Conservation (phyloP, 1,140 invertebrate species). For the Drosophila quadrilineata region DNA sequence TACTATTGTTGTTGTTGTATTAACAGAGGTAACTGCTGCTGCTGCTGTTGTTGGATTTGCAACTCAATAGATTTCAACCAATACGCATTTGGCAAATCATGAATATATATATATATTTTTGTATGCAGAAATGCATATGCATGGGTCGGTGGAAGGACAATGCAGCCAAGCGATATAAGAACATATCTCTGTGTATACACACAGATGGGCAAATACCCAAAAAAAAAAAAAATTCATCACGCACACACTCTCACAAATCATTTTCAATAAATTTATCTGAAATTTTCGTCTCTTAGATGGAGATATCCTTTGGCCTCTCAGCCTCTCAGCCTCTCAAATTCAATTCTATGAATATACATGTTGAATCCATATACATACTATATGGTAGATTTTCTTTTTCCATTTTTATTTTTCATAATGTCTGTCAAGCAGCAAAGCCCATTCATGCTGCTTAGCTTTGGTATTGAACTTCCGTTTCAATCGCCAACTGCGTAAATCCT, state of each 20-base stretch:
- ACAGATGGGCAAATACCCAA: background rate
- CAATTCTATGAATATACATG: constrained; percentile 39
- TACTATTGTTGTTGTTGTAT: constrained; percentile 21
- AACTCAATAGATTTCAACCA: constrained; percentile 66
- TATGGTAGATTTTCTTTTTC: constrained; percentile 15
- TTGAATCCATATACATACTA: background rate
- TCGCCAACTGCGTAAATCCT: constrained; percentile 25
- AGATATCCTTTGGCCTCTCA: constrained; percentile 19
- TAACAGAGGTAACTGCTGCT: constrained; percentile 16
- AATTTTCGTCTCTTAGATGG: constrained; percentile 40
- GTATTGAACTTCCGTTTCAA: constrained; percentile 30
- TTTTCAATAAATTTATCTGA: constrained; percentile 77
- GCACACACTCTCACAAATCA: constrained; percentile 45
- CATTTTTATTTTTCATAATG: constrained; percentile 45
- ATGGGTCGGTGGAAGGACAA: constrained; percentile 34
- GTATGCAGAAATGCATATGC: constrained; percentile 51
- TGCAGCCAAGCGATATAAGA: constrained; percentile 27
- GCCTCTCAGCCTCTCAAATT: constrained; percentile 39
- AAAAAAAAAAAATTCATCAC: background rate
- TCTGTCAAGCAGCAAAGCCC: constrained; percentile 20
- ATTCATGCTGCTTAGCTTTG: constrained; percentile 37
- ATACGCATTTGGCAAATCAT: constrained; percentile 75
- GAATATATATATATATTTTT: too few species aligned
- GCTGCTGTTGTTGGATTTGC: constrained; percentile 38
- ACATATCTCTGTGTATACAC: constrained; percentile 3